Evolutionary conservation across 1,140 invertebrate species (phyloP), one percentile per base, ranked within the genome.

Genomic region (Drosophila saltans): DNA sequence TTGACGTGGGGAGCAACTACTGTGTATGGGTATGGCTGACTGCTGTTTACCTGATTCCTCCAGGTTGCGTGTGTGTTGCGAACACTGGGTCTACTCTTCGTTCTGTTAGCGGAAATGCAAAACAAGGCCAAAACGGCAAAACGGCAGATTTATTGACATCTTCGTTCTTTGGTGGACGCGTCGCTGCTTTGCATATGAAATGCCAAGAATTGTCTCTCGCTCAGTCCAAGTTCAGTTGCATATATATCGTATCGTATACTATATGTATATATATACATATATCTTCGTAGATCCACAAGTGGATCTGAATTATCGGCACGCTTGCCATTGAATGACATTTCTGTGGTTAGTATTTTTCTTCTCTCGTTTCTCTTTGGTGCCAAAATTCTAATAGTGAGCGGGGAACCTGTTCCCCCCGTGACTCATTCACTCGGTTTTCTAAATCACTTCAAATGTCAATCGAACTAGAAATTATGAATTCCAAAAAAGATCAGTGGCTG

Each of bases 71-170:
- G 84, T 75, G 43, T 62, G 75, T 65, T 65, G 16, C 16, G 56
- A 41, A 33, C 48, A 30, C 59, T 69, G 71, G 21, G 64, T 33
- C 48, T 48, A n/a, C 36, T 39, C n/a, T 26, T 39, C 52, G 39
- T 52, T 71, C 78, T 88, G 69, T 84, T 89, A 81, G 84, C 84
- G 84, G 84, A 89, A 89, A 89, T 89, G 85, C 84, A 89, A 84
- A 89, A 89, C 85, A 89, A 89, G 84, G 84, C 84, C 85, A 90
- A 67, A 79, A 62, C 84, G 84, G 80, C 84, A 89, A 67, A 78
- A 60, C 84, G 85, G 81, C 78, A 89, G 84, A 89, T 89, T 89
- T 89, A 89, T 89, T 89, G 84, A 89, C 84, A 89, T 85, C 84
- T 89, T 90, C 80, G 85, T 89, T 89, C 76, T 41, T 40, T 30